Evolutionary conservation across 2,113 vertebrate species (phyloP).

Genomic region (Poeciliopsis turrubarensis): DNA sequence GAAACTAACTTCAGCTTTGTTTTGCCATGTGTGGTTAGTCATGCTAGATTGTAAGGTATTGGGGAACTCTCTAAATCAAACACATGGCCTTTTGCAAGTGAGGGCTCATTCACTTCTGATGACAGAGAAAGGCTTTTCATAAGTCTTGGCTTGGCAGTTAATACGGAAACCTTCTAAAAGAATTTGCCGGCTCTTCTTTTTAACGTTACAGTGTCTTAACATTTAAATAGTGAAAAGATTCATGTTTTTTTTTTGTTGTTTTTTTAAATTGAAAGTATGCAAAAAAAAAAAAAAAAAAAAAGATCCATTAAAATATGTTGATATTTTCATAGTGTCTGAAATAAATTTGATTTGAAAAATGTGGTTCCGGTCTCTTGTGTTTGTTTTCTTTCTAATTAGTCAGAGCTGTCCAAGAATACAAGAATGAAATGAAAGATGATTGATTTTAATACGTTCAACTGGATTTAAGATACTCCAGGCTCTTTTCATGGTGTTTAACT

Average conservation of each 20-base stretch:
- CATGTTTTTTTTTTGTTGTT: neutral
- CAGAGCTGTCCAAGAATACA: slow-evolving; percentile 11
- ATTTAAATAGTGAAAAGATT: slow-evolving; percentile 19
- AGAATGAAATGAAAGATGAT: slow-evolving; percentile 13
- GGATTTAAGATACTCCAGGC: slow-evolving; percentile 13
- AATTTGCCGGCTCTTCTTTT: slow-evolving; percentile 33
- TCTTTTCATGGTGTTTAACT: slow-evolving; percentile 16
- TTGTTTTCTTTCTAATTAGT: slow-evolving; percentile 5
- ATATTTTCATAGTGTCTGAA: slow-evolving; percentile 18
- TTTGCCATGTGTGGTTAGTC: slow-evolving; percentile 22
- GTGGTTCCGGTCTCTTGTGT: slow-evolving; percentile 13
- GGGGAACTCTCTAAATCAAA: slow-evolving; percentile 27
- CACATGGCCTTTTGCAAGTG: slow-evolving; percentile 18
- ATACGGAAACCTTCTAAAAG: slow-evolving; percentile 36
- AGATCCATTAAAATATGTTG: neutral
- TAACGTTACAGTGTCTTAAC: slow-evolving; percentile 5
- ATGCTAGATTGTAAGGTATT: slow-evolving; percentile 26
- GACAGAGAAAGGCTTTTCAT: slow-evolving; percentile 33
- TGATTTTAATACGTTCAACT: slow-evolving; percentile 20
- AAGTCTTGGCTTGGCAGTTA: slow-evolving; percentile 41
- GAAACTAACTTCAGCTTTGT: slow-evolving; percentile 35
- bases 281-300: neutral
- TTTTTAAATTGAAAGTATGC: slow-evolving; percentile 1
- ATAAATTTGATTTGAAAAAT: slow-evolving; percentile 21
- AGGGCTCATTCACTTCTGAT: slow-evolving; percentile 49